These are phyloP conservation scores for Anas flavirostris DNA, from an alignment of 2,797 vertebrate species.

Conservation along the genomic window DNA sequence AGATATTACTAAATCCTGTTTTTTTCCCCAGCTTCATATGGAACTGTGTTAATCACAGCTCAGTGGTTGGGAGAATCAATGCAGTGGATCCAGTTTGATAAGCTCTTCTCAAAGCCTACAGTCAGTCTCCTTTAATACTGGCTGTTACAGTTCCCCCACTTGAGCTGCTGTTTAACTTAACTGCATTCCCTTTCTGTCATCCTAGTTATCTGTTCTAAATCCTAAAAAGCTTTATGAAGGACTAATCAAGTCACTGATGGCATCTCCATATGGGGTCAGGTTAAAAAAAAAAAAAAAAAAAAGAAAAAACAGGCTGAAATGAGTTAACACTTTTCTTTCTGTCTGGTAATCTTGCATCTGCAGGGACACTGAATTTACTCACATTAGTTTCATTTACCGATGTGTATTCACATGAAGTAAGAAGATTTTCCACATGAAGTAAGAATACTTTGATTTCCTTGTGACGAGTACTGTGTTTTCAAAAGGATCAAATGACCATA, in stretches of 20 bases:
- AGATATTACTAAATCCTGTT: conserved; percentile 46
- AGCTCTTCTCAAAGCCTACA: neutral
- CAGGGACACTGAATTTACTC: neutral
- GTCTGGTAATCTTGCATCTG: neutral
- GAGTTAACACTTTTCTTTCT: neutral
- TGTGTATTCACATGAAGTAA: neutral
- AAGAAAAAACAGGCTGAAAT: neutral
- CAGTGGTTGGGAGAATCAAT: neutral
- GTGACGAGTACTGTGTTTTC: neutral
- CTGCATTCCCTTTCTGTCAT: neutral
- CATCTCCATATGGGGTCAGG: neutral
- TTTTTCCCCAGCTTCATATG: conserved; percentile 21
- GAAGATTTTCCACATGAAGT: neutral
- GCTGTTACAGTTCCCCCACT: neutral
- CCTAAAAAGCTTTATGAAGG: neutral
- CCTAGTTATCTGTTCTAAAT: neutral
- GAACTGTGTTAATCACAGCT: conserved; percentile 31
- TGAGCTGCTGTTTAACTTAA: neutral
- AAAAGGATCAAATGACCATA: neutral
- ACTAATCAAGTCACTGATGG: neutral
- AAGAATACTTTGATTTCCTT: neutral
- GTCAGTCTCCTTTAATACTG: neutral
- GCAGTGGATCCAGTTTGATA: neutral
- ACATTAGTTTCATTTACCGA: neutral
- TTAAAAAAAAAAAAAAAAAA: conserved; percentile 5